Evolutionary conservation across 1,140 invertebrate species (phyloP), one percentile per base, ranked within the genome.

Genomic region (Pogonomyrmex barbatus): DNA sequence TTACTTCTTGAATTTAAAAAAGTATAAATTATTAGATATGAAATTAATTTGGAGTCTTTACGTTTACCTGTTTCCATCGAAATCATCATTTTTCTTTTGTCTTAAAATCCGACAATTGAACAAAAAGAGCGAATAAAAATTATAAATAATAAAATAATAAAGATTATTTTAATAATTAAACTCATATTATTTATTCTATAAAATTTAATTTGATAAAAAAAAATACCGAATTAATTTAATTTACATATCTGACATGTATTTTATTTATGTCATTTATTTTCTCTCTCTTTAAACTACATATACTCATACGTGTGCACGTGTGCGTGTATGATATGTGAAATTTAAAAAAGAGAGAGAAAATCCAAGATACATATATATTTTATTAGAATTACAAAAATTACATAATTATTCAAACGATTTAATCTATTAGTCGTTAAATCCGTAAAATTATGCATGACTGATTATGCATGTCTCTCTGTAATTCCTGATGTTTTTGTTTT

Each of bases 401-500:
- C 6, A 70, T 42, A 33, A 12, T 30, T 47, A 14, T 2, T 50
- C 14, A 2, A 33, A 60, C 24, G 6, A 76, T 60, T 45, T 39
- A 54, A 73, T 24, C 24, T 24, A 39, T 73, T 10, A n/a, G 6
- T 47, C 2, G 24, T 39, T 33, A 24, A 24, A 24, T 24, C 0
- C 24, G 9, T 33, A 62, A 5, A 2, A 50, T 47, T 63, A 47
- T 12, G 14, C 2, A 8, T 52, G 60, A 65, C 30, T 10, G n/a
- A n/a, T n/a, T n/a, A n/a, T n/a, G n/a, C n/a, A n/a, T 36, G 12
- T 67, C 4, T 79, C n/a, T 39, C 17, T 65, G 6, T 33, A 9
- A 6, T 67, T 79, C 24, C 12, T 6, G 6, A 70, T 70, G 14
- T 70, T 81, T 81, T 70, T 33, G 24, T 24, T 2, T 2, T 81